A percentile compares a stretch with the other conserved stretches of the same genome.
Evolutionary conservation across 2,888 invertebrate species (phyloP).

Genomic region (Amphipyra tragopoginis): DNA sequence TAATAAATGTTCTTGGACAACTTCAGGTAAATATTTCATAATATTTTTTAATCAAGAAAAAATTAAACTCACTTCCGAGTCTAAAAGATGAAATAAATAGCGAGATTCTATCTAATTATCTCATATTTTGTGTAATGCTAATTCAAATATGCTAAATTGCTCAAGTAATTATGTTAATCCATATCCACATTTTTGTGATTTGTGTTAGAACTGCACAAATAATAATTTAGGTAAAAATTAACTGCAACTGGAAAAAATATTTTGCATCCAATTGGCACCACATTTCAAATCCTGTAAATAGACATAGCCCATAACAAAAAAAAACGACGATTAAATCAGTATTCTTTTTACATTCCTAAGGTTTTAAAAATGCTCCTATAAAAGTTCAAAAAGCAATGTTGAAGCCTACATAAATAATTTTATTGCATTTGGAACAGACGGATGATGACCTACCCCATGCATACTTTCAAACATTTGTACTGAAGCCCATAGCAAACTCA

Average conservation of each 20-base stretch:
- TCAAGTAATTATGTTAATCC: not conserved
- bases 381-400: not conserved
- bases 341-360: not conserved
- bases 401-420: conserved; percentile 43
- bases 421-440: conserved; percentile 93
- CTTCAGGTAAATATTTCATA: conserved; percentile 93
- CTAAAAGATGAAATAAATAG: too few relatives aligned
- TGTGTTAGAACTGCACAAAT: not conserved
- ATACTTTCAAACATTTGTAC: conserved; percentile 97
- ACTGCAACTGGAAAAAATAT: too few relatives aligned
- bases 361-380: not conserved
- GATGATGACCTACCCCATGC: conserved; percentile 98
- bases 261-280: too few relatives aligned
- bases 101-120: too few relatives aligned
- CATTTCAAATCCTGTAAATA: too few relatives aligned
- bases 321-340: too few relatives aligned
- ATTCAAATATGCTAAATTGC: too few relatives aligned
- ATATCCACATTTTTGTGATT: not conserved
- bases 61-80: not conserved
- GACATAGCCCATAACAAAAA: too few relatives aligned
- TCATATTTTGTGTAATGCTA: too few relatives aligned
- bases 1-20: conserved; percentile 98
- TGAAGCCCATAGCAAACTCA: conserved; percentile 96
- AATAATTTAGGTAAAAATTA: not conserved
- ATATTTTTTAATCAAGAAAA: not conserved